phyloP scores from a whole-genome alignment of 2,113 vertebrate species.

The Microcebus ravelobensis region DNA sequence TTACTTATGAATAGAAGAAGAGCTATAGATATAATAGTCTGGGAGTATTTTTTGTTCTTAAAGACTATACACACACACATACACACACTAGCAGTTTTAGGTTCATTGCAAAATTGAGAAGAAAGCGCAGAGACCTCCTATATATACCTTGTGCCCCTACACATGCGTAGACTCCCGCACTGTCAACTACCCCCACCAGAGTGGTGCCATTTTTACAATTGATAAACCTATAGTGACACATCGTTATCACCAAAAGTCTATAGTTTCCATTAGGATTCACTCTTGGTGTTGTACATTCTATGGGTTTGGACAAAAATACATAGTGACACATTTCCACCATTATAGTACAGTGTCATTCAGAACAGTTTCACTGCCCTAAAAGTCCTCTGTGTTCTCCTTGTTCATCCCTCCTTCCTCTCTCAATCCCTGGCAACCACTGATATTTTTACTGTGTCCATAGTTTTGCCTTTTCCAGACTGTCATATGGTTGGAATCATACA shows the following conservation, averaged over 20 bases:
- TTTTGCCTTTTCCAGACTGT: neutral
- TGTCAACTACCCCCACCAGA: neutral
- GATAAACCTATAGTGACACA: neutral
- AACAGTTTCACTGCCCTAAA: neutral
- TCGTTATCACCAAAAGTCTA: neutral
- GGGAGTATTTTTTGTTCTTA: neutral
- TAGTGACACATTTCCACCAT: neutral
- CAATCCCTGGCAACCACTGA: neutral
- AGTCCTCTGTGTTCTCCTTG: neutral
- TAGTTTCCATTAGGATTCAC: neutral
- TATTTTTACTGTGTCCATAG: neutral
- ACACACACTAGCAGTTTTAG: neutral
- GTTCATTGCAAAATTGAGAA: neutral
- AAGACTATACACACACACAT: neutral
- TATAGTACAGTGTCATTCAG: neutral
- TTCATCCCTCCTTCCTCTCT: neutral
- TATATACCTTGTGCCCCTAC: fast-evolving
- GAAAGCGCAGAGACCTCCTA: too few relatives aligned
- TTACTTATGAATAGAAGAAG: neutral
- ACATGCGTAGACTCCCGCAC: neutral
- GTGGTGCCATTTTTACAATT: neutral
- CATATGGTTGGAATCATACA: neutral
- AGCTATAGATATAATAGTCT: neutral
- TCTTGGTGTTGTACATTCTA: neutral
- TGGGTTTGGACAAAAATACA: neutral